Evolutionary conservation across 2,113 vertebrate genomes (phyloP), one percentile per base, ranked within the genome.

Genomic region (Cygnus atratus): DNA sequence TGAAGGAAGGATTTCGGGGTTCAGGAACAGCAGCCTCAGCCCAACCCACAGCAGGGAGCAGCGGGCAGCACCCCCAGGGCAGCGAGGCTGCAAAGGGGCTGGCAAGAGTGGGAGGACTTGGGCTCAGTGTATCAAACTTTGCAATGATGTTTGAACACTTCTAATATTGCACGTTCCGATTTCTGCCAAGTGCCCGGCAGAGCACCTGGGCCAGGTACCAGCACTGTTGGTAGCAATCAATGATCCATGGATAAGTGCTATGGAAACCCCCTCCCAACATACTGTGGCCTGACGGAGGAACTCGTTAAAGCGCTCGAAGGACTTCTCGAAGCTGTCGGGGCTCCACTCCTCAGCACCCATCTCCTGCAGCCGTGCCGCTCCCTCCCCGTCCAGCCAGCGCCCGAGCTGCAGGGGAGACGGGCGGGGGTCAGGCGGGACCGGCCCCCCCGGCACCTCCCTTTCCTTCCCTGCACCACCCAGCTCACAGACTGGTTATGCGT

Each of bases 221-320:
- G n/a, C 2, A 0, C n/a, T 18, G 11, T 33, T 5, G n/a, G 48
- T 28, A 54, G 37, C 0, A 1, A 13, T 6, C 0, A 1, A 13
- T 6, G 13, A 58, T 61, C 28, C 3, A 4, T 7, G 50, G 33
- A 37, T 5, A 31, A 2, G 1, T 4, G 9, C 24, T 18, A 65
- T 3, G 20, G 70, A 43, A 50, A 82, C 18, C 54, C 28, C 41
- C 52, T 50, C n/a, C n/a, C 10, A 54, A 97, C 98, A 1, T 96
- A 99, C 99, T 9, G 97, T 98, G 44, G 98, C 99, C 97, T 99
- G 98, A 22, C 98, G 26, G 37, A 99, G 98, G 96, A 99, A 99
- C 66, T 97, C 95, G 35, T 98, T 98, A 50, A 99, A 99, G 74
- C 84, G 97, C 7, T 97, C 77, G 0, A 98, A 79, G 2, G 97